Evolutionary conservation across 2,888 invertebrate genomes (phyloP).

Genomic region (Tanytarsus gracilentus): DNA sequence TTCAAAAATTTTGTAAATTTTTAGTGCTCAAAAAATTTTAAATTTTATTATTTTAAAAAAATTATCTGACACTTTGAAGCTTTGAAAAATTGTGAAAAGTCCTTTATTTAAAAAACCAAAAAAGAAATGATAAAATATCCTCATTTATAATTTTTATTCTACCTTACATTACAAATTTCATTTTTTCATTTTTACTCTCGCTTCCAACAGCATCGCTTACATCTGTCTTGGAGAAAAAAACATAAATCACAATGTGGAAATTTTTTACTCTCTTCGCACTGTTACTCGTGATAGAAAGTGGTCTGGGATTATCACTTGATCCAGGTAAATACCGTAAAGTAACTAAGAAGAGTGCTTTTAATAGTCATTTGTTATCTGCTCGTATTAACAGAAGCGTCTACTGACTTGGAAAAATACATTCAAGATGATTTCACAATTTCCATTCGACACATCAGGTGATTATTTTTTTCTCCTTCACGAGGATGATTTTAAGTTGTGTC

Average conservation of each 20-base stretch:
- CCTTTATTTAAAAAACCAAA: too few species aligned
- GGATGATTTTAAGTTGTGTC: not conserved
- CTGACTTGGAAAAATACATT: constrained; percentile 41
- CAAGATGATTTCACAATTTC: constrained; percentile 44
- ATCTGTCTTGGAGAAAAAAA: not conserved
- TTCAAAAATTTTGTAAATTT: too few species aligned
- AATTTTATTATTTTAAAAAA: too few species aligned
- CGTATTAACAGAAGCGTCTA: constrained; percentile 38
- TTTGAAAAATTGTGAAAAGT: too few species aligned
- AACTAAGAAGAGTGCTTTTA: not conserved
- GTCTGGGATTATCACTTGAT: constrained; percentile 41
- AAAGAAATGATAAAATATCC: too few species aligned
- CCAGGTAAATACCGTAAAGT: constrained; percentile 38
- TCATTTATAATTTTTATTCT: too few species aligned
- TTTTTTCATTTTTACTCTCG: too few species aligned
- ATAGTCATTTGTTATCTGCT: not conserved
- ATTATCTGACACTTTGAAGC: too few species aligned
- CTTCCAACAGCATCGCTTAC: too few species aligned
- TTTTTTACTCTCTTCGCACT: constrained; percentile 32
- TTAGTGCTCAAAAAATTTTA: too few species aligned
- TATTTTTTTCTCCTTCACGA: not conserved
- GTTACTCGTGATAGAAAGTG: constrained; percentile 36
- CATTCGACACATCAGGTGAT: constrained; percentile 43
- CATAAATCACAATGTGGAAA: constrained; percentile 20
- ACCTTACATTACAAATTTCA: too few species aligned